These are phyloP conservation scores for Heterodera schachtii DNA, from an alignment of 1,140 invertebrate species.

Conservation along the genomic window DNA sequence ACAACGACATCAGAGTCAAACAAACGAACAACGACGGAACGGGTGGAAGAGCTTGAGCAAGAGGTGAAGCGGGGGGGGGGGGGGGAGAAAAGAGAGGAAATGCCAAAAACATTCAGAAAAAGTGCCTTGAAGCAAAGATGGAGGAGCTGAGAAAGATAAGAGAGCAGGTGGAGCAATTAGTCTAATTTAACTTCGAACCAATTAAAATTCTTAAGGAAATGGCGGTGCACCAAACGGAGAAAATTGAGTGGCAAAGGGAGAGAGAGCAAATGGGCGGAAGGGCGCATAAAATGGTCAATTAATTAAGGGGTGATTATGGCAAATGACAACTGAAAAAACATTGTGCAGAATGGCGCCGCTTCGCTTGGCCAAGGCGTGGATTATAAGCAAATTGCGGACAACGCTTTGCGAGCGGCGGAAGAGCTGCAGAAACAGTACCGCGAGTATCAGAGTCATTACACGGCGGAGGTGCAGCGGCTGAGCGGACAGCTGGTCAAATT, in stretches of 20 bases:
- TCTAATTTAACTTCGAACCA: not conserved
- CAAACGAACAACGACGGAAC: not conserved
- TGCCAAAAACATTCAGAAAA: conserved; percentile 2
- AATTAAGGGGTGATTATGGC: not conserved
- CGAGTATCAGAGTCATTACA: conserved; percentile 62
- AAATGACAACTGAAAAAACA: not conserved
- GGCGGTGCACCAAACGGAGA: not conserved
- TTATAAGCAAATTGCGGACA: conserved; percentile 45
- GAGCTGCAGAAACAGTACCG: conserved; percentile 58
- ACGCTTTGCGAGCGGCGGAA: conserved; percentile 59
- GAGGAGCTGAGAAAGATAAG: not conserved
- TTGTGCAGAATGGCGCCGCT: not conserved
- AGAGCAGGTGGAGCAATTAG: not conserved
- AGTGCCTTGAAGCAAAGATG: not conserved
- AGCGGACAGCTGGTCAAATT: conserved; percentile 55
- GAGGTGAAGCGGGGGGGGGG: not conserved
- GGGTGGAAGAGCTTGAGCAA: not conserved
- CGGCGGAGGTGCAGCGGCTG: conserved; percentile 59
- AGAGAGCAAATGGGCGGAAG: not conserved
- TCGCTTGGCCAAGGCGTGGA: conserved; percentile 22
- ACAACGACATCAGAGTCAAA: not conserved
- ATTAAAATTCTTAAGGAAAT: not conserved
- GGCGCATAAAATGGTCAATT: not conserved
- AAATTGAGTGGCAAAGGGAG: conserved; percentile 1
- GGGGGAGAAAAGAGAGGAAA: not conserved